Percentiles rank a stretch among this genome's conserved stretches.
Evolutionary conservation across 2,888 invertebrate species (phyloP).

Genomic region (Agrochola lota): DNA sequence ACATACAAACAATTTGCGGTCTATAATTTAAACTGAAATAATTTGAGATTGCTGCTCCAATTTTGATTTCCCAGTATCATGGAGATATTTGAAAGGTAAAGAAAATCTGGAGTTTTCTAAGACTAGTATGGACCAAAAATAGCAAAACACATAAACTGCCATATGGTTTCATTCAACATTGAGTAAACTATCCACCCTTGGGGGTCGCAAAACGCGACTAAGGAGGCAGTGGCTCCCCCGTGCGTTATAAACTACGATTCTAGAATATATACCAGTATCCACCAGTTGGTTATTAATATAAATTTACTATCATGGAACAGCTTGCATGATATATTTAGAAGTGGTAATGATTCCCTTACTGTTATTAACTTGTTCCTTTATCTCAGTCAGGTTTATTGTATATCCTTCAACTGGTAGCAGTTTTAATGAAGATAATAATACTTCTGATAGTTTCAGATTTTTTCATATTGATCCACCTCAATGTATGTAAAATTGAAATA

Average conservation of each 20-base stretch:
- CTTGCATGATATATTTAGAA: not conserved
- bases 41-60: conserved; percentile 1
- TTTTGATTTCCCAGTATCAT: conserved; percentile 9
- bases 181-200: conserved; percentile 41
- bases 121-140: not conserved
- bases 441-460: not conserved
- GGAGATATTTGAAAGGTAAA: not conserved
- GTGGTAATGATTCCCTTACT: not conserved
- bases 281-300: conserved; percentile 52
- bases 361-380: not conserved
- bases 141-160: conserved; percentile 23
- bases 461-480: not conserved
- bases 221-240: conserved; percentile 37
- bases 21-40: conserved; percentile 21
- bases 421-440: not conserved
- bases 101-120: not conserved
- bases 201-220: conserved; percentile 35
- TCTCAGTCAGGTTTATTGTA: not conserved
- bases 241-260: conserved; percentile 46
- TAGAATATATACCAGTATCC: conserved; percentile 14
- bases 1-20: conserved; percentile 22
- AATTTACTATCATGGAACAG: conserved; percentile 25
- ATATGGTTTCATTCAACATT: conserved; percentile 41
- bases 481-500: too few species aligned
- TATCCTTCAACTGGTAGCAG: not conserved